Evolutionary conservation across 1,140 invertebrate species (phyloP).

Genomic region (Hylaeus anthracinus): DNA sequence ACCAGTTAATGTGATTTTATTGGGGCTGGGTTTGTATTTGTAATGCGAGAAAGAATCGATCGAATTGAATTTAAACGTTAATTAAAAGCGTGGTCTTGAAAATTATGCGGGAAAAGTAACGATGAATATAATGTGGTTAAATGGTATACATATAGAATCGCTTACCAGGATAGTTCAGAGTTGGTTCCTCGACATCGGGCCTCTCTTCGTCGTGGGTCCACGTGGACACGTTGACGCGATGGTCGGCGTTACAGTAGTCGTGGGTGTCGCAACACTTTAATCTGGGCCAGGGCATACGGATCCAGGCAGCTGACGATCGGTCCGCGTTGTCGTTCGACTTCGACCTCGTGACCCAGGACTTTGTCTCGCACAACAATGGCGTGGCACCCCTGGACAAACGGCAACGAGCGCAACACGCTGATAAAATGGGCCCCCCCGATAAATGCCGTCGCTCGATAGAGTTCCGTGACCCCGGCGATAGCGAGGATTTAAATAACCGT

Average conservation of each 20-base stretch:
- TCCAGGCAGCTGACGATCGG: slow-evolving; percentile 38
- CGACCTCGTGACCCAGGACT: slow-evolving; percentile 62
- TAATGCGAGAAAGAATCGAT: no score
- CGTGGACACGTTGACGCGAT: slow-evolving; percentile 23
- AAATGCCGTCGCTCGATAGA: slow-evolving; percentile 46
- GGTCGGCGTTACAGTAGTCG: slow-evolving; percentile 69
- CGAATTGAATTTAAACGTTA: no score
- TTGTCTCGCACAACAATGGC: slow-evolving; percentile 71
- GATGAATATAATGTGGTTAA: neutral
- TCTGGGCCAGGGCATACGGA: slow-evolving; percentile 60
- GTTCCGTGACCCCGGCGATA: slow-evolving; percentile 49
- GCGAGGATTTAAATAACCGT: slow-evolving; percentile 34
- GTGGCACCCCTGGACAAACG: slow-evolving; percentile 62
- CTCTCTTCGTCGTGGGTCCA: slow-evolving; percentile 27
- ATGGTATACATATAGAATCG: neutral
- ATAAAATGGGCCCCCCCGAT: slow-evolving; percentile 37
- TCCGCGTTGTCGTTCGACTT: slow-evolving; percentile 39
- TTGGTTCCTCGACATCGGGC: neutral
- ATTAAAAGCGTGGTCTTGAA: no score
- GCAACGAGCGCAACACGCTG: slow-evolving; percentile 4
- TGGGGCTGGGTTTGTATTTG: no score
- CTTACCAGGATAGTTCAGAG: slow-evolving; percentile 23
- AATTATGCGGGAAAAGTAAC: no score
- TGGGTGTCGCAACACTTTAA: slow-evolving; percentile 70
- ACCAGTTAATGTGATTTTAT: no score